Evolutionary conservation across 1,140 invertebrate genomes (phyloP).

Genomic region (Drosophila trapezifrons): DNA sequence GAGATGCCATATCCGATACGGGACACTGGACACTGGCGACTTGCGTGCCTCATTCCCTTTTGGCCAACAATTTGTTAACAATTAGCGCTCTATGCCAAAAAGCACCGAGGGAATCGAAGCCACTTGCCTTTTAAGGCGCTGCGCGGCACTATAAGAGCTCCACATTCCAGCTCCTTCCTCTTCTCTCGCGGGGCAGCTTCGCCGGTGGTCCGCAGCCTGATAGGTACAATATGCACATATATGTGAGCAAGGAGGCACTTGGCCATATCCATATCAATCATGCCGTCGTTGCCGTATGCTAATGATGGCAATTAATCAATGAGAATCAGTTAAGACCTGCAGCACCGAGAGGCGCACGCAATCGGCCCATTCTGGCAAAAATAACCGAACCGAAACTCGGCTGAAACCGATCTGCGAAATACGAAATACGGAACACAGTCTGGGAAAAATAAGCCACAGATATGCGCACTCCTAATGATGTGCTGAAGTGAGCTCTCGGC

Average conservation of each 20-base stretch:
- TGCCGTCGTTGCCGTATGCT: constrained; percentile 77
- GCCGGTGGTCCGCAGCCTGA: constrained; percentile 56
- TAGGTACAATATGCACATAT: not conserved
- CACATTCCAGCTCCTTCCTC: constrained; percentile 42
- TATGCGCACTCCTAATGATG: constrained; percentile 59
- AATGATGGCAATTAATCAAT: constrained; percentile 82
- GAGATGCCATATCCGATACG: constrained; percentile 12
- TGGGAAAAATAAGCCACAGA: constrained; percentile 14
- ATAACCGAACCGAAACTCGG: not conserved
- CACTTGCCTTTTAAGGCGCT: constrained; percentile 68
- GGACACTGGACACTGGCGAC: not conserved
- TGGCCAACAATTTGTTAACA: constrained; percentile 78
- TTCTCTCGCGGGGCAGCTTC: constrained; percentile 12
- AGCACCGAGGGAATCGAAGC: constrained; percentile 12
- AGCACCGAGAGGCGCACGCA: constrained; percentile 54
- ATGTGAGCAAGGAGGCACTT: constrained; percentile 3
- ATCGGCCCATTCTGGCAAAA: constrained; percentile 61
- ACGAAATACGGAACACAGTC: not conserved
- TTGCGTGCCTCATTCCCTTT: constrained; percentile 54
- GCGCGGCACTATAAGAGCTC: constrained; percentile 51
- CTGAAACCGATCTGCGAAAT: constrained; percentile 4
- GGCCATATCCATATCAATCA: constrained; percentile 70
- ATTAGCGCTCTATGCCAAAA: constrained; percentile 75
- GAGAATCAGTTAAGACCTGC: constrained; percentile 72
- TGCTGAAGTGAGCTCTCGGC: constrained; percentile 36